Conservation (phyloP, 2,888 invertebrate genomes). For the Aspidapion aeneum region DNA sequence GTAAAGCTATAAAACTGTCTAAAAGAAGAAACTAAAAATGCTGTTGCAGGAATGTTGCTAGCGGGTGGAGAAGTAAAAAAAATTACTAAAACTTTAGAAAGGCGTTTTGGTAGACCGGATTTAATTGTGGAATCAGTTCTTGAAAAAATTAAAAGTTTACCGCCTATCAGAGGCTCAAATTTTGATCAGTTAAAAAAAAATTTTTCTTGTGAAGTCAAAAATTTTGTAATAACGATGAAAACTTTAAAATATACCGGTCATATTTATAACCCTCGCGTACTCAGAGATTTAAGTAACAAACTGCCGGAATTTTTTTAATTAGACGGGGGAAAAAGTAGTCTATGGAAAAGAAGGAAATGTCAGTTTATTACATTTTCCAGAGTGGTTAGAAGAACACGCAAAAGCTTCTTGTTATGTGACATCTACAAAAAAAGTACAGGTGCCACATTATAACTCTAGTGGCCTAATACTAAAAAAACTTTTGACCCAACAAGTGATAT, state of each 20-base stretch:
- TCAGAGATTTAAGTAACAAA: not conserved
- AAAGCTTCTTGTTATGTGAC: not conserved
- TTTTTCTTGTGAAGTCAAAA: not conserved
- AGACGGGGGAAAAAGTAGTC: not conserved
- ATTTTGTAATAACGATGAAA: not conserved
- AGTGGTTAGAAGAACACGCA: not conserved
- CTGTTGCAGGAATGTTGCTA: not conserved
- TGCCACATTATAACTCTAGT: not conserved
- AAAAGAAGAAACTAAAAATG: not conserved
- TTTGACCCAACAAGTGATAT: not conserved
- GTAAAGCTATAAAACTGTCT: not conserved
- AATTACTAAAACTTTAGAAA: not conserved
- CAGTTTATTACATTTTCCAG: not conserved
- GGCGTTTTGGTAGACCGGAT: not conserved
- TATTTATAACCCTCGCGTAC: not conserved
- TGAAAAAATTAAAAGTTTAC: not conserved
- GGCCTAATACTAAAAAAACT: not conserved
- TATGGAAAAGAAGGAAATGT: not conserved
- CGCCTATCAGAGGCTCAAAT: not conserved
- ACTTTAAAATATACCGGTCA: not conserved
- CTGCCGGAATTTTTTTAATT: not conserved
- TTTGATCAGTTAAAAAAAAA: not conserved
- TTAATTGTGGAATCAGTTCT: not conserved
- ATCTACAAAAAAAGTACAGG: not conserved
- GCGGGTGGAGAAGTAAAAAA: not conserved